Base-by-base conservation (phyloP, 2,888 invertebrate genomes). In the Cataglyphis cursor region DNA sequence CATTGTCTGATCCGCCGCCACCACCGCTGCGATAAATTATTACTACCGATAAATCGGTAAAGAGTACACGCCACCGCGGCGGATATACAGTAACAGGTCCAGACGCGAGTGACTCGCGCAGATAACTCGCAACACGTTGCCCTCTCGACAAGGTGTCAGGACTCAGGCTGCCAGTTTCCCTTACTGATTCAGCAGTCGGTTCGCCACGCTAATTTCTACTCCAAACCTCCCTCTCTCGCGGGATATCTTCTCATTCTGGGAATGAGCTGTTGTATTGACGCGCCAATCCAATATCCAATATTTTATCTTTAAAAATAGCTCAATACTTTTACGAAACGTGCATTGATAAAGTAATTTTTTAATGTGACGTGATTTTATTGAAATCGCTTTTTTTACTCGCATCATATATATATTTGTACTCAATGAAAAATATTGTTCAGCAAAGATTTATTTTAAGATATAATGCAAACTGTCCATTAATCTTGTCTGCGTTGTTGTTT, bases 21-120 rank as follows among this genome's bases (percentile, higher is more conserved):
- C 82, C 85, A 78, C 82, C 85, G 76, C 75, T 61, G 70, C 74
- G 62, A 88, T 90, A 89, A 92, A 90, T 91, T 91, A 92, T 92
- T 91, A 89, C 89, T 66, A 70, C 87, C 82, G 89, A 91, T 91
- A 90, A 92, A 92, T 92, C 85, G 87, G 88, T 89, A 90, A 92
- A 89, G 85, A 89, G 87, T 73, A 59, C 65, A 70, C 54, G 61
- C 59, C 62, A 74, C 38, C 18, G 44, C 44, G 41, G 66, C 57
- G 57, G 62, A 78, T 85, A n/a, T n/a, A n/a, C n/a, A 74, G 72
- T 64, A 84, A 82, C 66, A 57, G 76, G 28, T 57, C 87, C 64
- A 57, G 74, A 80, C 74, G 54, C 24, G 31, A 64, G 51, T 81
- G 44, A 83, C 75, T 85, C 62, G 76, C 62, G 62, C 68, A 78